phyloP scores from a whole-genome alignment of 1,140 invertebrate genomes.

The Pteromalus puparum region DNA sequence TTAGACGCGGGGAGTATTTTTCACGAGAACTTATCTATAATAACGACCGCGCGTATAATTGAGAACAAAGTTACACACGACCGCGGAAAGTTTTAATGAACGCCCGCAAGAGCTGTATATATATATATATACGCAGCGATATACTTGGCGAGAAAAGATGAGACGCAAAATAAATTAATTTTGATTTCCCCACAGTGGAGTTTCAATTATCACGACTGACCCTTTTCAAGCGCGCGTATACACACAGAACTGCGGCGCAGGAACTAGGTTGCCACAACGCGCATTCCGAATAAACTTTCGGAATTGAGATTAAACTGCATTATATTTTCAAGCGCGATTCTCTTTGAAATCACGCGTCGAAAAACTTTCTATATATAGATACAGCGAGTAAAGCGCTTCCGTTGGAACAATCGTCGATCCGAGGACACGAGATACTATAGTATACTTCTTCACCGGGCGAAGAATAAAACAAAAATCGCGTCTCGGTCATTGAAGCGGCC shows the following conservation, averaged over 20 bases:
- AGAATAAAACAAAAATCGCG: neutral
- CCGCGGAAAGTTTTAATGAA: slow-evolving; percentile 10
- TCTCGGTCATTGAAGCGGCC: neutral
- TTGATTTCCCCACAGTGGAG: slow-evolving; percentile 28
- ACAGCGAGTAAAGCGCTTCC: neutral
- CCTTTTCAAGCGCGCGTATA: neutral
- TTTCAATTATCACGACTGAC: slow-evolving; percentile 18
- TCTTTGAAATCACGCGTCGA: neutral
- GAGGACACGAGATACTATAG: neutral
- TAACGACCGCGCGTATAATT: neutral
- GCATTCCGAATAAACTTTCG: neutral
- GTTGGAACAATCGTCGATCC: neutral
- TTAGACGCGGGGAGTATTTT: no score
- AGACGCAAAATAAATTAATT: slow-evolving; percentile 13
- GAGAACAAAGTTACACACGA: neutral
- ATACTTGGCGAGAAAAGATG: neutral
- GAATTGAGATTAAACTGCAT: neutral
- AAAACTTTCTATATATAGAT: neutral
- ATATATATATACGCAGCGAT: neutral
- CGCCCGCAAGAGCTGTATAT: neutral
- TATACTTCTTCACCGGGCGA: no score
- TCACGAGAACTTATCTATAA: neutral
- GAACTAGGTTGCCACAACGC: neutral
- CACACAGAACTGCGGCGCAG: no score
- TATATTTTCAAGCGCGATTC: neutral